phyloP scores from a whole-genome alignment of 2,888 invertebrate species.

The Tachina fera region DNA sequence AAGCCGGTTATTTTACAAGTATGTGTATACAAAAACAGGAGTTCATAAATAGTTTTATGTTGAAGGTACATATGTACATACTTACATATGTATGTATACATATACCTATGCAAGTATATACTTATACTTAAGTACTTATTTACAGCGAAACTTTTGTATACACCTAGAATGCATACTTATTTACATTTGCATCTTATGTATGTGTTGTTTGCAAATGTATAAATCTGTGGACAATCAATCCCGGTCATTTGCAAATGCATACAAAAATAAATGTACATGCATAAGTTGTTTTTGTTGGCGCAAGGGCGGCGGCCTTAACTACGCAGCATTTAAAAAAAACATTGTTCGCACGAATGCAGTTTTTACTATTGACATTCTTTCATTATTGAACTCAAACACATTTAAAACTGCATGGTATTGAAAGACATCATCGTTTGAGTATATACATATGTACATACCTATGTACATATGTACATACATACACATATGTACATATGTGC shows the following conservation, averaged over 20 bases:
- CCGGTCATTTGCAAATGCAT: conserved; percentile 36
- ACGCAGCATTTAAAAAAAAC: conserved; percentile 44
- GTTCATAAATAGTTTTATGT: too few species aligned
- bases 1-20: too few species aligned
- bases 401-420: not conserved
- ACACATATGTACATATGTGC: not conserved
- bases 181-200: not conserved
- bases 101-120: too few species aligned
- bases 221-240: conserved; percentile 38
- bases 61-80: too few species aligned
- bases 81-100: too few species aligned
- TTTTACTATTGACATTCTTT: conserved; percentile 41
- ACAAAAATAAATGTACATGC: conserved; percentile 31
- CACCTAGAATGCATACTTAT: not conserved
- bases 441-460: not conserved
- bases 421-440: not conserved
- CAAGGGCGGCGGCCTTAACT: conserved; percentile 60
- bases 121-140: too few species aligned
- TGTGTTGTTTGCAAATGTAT: conserved; percentile 1
- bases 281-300: conserved; percentile 42
- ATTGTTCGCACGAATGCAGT: conserved; percentile 29
- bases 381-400: conserved; percentile 8
- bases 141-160: not conserved
- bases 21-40: too few species aligned
- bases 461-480: not conserved